A percentile compares a stretch with the other conserved stretches of the same genome.
phyloP scores from a whole-genome alignment of 2,888 invertebrate species.

The Philereme transversata region DNA sequence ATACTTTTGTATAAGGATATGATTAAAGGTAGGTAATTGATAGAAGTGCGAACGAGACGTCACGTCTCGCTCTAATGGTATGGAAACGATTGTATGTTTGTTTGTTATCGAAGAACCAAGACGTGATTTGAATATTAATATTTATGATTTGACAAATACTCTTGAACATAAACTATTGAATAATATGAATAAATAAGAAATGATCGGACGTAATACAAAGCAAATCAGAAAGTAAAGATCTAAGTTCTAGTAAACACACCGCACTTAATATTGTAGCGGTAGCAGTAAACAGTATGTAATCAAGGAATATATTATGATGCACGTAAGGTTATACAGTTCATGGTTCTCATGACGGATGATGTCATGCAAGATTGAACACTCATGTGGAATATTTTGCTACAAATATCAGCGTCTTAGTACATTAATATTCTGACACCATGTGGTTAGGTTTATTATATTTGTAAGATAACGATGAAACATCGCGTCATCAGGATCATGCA shows the following conservation, averaged over 20 bases:
- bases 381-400: constrained; percentile 13
- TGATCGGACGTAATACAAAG: neutral
- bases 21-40: constrained; percentile 17
- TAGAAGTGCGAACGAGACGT: constrained; percentile 29
- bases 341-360: constrained; percentile 22
- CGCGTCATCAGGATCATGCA: constrained; percentile 7
- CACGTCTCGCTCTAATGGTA: constrained; percentile 46
- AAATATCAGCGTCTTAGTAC: neutral
- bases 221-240: neutral
- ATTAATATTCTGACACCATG: neutral
- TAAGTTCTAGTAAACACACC: neutral
- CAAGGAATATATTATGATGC: constrained; percentile 27
- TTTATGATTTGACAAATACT: constrained; percentile 15
- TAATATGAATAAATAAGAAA: neutral
- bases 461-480: neutral
- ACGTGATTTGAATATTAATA: constrained; percentile 34
- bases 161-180: neutral
- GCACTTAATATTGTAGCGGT: neutral
- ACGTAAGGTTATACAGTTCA: constrained; percentile 20
- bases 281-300: neutral
- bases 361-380: constrained; percentile 22
- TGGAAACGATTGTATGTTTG: constrained; percentile 45
- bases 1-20: constrained; percentile 6
- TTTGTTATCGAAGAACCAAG: constrained; percentile 24
- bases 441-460: neutral